These are phyloP conservation scores for Leptatherina wallacei DNA, from an alignment of 2,797 vertebrate genomes.

Conservation along the genomic window DNA sequence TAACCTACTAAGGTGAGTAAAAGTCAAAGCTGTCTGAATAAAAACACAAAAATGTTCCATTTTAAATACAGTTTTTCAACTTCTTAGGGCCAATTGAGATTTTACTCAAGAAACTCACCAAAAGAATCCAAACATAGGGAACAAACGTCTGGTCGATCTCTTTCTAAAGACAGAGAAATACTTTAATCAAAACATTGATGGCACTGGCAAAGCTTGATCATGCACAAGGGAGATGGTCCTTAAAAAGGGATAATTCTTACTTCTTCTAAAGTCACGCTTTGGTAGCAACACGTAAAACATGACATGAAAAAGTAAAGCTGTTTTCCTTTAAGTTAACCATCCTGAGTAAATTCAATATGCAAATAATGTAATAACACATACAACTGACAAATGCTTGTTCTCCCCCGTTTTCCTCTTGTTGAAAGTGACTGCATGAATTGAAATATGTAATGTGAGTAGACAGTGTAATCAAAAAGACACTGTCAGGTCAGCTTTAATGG, in stretches of 20 bases:
- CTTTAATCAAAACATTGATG: neutral
- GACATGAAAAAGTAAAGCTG: neutral
- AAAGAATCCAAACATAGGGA: conserved; percentile 56
- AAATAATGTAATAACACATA: neutral
- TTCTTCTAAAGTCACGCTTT: no score
- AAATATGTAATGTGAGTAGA: conserved; percentile 3
- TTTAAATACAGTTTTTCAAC: neutral
- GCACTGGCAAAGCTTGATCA: no score
- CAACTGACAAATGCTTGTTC: no score
- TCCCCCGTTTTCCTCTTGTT: no score
- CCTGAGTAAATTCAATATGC: neutral
- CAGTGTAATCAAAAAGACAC: neutral
- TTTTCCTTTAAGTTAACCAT: neutral
- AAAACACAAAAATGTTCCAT: neutral
- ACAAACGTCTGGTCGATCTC: conserved; percentile 69
- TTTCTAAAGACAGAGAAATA: conserved; percentile 43
- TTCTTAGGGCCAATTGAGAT: neutral
- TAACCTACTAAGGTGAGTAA: fast-evolving
- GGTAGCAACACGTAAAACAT: neutral
- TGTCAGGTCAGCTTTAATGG: conserved; percentile 1
- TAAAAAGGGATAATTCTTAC: no score
- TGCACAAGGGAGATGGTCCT: no score
- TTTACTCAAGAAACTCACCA: conserved; percentile 41
- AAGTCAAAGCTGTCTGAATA: neutral
- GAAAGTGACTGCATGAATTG: neutral